Conservation (phyloP, 1,140 invertebrate species). For the Dreissena polymorpha region DNA sequence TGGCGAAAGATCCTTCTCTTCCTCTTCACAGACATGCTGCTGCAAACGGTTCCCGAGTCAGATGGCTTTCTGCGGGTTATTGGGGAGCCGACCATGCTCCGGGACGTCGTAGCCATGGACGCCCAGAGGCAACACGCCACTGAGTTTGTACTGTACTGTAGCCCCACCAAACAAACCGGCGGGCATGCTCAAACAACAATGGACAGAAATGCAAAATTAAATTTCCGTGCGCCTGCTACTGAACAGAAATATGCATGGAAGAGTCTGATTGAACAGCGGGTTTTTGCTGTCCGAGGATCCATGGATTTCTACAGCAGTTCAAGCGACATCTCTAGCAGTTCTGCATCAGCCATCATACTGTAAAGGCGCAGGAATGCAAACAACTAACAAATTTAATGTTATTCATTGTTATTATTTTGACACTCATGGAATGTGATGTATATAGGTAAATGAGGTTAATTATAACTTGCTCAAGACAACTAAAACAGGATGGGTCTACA, state of each 20-base stretch:
- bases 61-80: slow-evolving; percentile 66
- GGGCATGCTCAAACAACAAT: slow-evolving; percentile 27
- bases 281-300: slow-evolving; percentile 55
- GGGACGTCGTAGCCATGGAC: slow-evolving; percentile 67
- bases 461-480: too few species aligned
- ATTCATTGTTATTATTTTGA: too few species aligned
- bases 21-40: slow-evolving; percentile 71
- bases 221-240: slow-evolving; percentile 66
- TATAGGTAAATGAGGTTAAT: too few species aligned
- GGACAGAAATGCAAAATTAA: slow-evolving; percentile 50
- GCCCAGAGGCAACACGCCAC: slow-evolving; percentile 69
- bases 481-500: too few species aligned
- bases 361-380: not conserved
- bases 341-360: slow-evolving; percentile 51
- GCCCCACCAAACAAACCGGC: slow-evolving; percentile 30
- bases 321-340: slow-evolving; percentile 57
- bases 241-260: slow-evolving; percentile 74
- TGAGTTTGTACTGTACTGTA: slow-evolving; percentile 70
- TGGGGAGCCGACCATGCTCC: slow-evolving; percentile 62
- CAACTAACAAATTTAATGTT: too few species aligned
- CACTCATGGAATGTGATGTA: too few species aligned
- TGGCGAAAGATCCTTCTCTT: slow-evolving; percentile 72
- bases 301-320: slow-evolving; percentile 60
- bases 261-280: slow-evolving; percentile 70
- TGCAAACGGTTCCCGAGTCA: slow-evolving; percentile 64